phyloP scores from a whole-genome alignment of 2,797 vertebrate species.

The Manis javanica region DNA sequence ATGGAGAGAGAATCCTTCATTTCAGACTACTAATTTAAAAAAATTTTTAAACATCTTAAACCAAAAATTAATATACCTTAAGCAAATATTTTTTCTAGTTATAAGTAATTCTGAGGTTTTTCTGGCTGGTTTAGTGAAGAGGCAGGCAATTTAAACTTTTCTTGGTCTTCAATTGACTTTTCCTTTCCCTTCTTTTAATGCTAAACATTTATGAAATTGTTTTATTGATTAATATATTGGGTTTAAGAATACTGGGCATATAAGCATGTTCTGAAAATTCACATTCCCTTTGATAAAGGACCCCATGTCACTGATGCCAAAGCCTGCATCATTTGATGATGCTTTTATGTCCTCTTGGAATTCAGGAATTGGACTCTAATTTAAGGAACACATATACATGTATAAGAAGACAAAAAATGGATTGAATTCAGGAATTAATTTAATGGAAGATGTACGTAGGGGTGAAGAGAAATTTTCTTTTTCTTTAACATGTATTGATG shows the following conservation, averaged over 20 bases:
- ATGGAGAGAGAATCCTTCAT: background rate
- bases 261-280: background rate
- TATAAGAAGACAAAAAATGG: background rate
- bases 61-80: slow-evolving; percentile 48
- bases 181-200: background rate
- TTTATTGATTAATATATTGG: background rate
- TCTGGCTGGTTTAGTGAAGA: slow-evolving; percentile 35
- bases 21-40: background rate
- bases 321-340: background rate
- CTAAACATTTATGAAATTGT: background rate
- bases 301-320: background rate
- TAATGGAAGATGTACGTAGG: background rate
- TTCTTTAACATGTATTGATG: background rate
- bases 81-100: slow-evolving; percentile 66
- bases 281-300: background rate
- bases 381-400: background rate
- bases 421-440: background rate
- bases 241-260: background rate
- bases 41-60: background rate
- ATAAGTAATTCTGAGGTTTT: slow-evolving; percentile 54
- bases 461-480: background rate
- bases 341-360: background rate
- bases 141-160: background rate
- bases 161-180: background rate
- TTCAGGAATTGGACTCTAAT: background rate